phyloP scores from a whole-genome alignment of 1,140 invertebrate species.

The Tetranychus urticae region DNA sequence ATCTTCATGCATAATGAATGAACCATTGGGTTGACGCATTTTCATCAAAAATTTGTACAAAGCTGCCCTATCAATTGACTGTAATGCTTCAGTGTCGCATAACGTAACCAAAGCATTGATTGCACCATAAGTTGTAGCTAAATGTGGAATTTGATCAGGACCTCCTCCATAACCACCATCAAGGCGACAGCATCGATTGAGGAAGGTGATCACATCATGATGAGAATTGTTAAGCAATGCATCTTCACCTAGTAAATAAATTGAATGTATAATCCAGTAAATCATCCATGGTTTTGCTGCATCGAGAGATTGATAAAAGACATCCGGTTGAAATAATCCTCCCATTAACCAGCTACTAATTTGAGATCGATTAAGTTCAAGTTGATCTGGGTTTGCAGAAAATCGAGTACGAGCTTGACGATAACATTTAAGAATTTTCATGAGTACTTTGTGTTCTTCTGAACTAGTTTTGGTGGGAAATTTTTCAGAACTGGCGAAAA shows the following conservation, averaged over 20 bases:
- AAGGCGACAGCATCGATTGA: conserved; percentile 44
- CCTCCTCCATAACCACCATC: conserved; percentile 82
- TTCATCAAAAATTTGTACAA: conserved; percentile 51
- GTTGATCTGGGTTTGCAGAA: conserved; percentile 12
- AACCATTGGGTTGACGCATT: conserved; percentile 54
- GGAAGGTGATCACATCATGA: conserved; percentile 21
- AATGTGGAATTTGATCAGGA: conserved; percentile 65
- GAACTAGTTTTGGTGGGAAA: too few relatives aligned
- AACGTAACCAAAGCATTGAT: conserved; percentile 38
- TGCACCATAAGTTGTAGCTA: conserved; percentile 90
- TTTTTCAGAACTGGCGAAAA: too few relatives aligned
- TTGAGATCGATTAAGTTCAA: conserved; percentile 33
- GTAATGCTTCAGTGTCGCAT: conserved; percentile 22
- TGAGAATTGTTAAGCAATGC: not conserved
- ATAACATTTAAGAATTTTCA: too few relatives aligned
- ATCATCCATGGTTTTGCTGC: conserved; percentile 82
- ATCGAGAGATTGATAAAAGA: conserved; percentile 33
- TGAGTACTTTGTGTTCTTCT: too few relatives aligned
- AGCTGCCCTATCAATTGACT: conserved; percentile 47
- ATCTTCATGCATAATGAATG: conserved; percentile 66
- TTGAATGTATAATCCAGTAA: conserved; percentile 79
- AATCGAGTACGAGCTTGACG: too few relatives aligned
- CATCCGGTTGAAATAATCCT: conserved; percentile 25
- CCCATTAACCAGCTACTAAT: conserved; percentile 43
- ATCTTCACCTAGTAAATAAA: conserved; percentile 39